Conservation (phyloP, 1,140 invertebrate genomes). For the Cydia strobilella region DNA sequence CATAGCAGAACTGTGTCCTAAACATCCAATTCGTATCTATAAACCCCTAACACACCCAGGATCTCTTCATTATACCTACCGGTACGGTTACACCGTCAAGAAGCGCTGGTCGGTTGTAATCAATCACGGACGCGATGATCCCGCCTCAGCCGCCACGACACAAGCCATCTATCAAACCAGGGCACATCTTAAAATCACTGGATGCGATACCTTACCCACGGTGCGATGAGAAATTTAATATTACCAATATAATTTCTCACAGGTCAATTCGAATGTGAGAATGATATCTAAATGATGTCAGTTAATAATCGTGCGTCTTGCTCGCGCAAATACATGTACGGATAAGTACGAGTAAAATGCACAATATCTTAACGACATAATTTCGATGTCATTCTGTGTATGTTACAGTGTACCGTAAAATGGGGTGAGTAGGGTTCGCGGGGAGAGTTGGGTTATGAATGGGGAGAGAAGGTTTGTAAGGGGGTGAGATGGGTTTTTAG, state of each 20-base stretch:
- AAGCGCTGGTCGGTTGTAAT: constrained; percentile 48
- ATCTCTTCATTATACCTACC: constrained; percentile 31
- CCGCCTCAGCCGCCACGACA: constrained; percentile 55
- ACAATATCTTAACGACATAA: no score
- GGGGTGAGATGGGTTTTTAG: no score
- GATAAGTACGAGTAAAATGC: no score
- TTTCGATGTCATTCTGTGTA: no score
- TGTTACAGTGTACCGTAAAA: no score
- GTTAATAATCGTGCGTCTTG: no score
- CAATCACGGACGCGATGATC: constrained; percentile 63
- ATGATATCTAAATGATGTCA: no score
- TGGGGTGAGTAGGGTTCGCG: no score
- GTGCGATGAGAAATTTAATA: not conserved
- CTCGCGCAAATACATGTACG: no score
- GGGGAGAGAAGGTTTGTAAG: no score
- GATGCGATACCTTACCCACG: constrained; percentile 33
- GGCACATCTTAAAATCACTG: constrained; percentile 37
- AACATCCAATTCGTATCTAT: not conserved
- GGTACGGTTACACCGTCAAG: constrained; percentile 36
- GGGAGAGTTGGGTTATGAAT: no score
- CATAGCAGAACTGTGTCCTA: not conserved
- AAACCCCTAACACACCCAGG: not conserved
- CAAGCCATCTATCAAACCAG: constrained; percentile 62
- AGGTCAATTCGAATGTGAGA: no score
- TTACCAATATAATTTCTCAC: not conserved